A percentile compares a stretch with the other conserved stretches of the same genome.
Conservation (phyloP, 2,113 vertebrate genomes). For the Hydrochoerus hydrochaeris region DNA sequence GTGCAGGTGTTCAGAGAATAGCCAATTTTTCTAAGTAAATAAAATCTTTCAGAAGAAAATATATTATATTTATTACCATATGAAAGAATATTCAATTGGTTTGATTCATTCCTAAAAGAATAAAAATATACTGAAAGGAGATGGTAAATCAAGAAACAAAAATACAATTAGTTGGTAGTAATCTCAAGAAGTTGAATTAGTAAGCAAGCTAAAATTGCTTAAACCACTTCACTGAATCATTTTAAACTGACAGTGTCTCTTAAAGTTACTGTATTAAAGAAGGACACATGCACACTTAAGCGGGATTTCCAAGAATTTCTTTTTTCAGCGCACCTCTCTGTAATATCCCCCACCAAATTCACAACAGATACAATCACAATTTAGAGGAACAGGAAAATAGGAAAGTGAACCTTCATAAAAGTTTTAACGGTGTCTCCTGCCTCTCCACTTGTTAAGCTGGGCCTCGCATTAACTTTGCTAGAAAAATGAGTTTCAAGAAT, state of each 20-base stretch:
- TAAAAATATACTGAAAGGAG: slow-evolving; percentile 36
- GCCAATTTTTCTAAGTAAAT: slow-evolving; percentile 79
- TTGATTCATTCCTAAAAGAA: slow-evolving; percentile 64
- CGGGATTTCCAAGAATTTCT: not conserved
- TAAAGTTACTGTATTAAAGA: slow-evolving; percentile 25
- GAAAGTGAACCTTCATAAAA: not conserved
- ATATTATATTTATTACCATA: slow-evolving; percentile 74
- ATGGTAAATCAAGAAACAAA: slow-evolving; percentile 66
- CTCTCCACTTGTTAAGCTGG: not conserved
- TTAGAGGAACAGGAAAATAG: not conserved
- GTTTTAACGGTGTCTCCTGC: not conserved
- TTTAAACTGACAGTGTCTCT: not conserved
- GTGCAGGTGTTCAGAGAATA: slow-evolving; percentile 78
- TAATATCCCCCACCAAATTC: not conserved
- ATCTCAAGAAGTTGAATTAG: slow-evolving; percentile 41
- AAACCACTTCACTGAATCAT: not conserved
- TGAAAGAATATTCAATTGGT: slow-evolving; percentile 68
- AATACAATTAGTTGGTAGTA: slow-evolving; percentile 63
- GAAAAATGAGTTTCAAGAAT: slow-evolving; percentile 72
- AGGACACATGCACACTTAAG: not conserved
- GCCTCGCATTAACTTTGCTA: slow-evolving; percentile 40
- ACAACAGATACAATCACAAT: not conserved
- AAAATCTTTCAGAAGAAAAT: slow-evolving; percentile 75
- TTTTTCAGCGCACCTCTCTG: not conserved
- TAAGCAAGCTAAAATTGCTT: slow-evolving; percentile 59